phyloP scores from a whole-genome alignment of 2,797 vertebrate genomes.

The Helicolenus hilgendorfi region DNA sequence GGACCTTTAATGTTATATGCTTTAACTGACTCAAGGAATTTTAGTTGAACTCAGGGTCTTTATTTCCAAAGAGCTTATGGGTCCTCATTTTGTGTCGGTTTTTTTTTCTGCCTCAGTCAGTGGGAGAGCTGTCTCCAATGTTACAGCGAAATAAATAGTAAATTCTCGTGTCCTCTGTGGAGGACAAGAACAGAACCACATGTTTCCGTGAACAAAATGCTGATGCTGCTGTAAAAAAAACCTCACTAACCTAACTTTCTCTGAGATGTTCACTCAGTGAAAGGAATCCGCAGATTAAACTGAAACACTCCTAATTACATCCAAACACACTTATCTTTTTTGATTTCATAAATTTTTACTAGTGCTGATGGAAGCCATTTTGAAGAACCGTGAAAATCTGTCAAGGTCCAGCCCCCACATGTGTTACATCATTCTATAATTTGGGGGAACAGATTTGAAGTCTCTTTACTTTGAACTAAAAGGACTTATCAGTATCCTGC shows the following conservation, averaged over 20 bases:
- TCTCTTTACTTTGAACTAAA: conserved; percentile 57
- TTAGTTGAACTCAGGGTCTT: not conserved
- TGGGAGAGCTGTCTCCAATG: not conserved
- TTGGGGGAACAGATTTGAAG: conserved; percentile 55
- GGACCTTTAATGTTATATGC: not conserved
- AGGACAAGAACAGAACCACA: conserved; percentile 48
- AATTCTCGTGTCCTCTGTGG: conserved; percentile 36
- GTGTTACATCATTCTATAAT: conserved; percentile 60
- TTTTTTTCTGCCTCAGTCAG: not conserved
- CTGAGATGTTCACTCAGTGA: conserved; percentile 25
- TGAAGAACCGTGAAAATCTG: conserved; percentile 36
- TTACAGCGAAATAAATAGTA: conserved; percentile 41
- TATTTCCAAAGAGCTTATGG: too few species aligned
- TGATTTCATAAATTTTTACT: conserved; percentile 41
- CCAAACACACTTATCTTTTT: conserved; percentile 44
- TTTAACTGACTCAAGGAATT: not conserved
- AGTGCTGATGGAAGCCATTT: conserved; percentile 57
- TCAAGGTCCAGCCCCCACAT: conserved; percentile 49
- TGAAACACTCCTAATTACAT: conserved; percentile 53
- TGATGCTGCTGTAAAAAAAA: conserved; percentile 23
- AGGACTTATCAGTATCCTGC: conserved; percentile 60
- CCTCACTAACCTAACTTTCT: conserved; percentile 6
- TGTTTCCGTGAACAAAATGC: conserved; percentile 43
- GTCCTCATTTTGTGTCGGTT: too few species aligned
- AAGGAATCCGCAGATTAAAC: conserved; percentile 31